A percentile compares a stretch with the other conserved stretches of the same genome.
Conservation (phyloP, 2,797 vertebrate species). For the Euphonia xanthogaster region DNA sequence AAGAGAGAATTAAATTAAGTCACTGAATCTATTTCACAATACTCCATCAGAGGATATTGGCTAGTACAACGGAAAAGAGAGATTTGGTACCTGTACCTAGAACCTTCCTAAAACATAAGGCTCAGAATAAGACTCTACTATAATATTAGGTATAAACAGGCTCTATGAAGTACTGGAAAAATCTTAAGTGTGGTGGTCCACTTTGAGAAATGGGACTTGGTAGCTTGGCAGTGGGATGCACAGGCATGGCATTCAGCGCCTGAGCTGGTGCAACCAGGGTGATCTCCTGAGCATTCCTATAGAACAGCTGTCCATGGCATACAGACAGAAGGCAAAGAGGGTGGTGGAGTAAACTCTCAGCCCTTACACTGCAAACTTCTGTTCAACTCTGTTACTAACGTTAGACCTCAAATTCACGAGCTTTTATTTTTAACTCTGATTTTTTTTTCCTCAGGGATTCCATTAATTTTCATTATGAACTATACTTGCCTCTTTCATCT, state of each 20-base stretch:
- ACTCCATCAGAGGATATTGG: background rate
- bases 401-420: background rate
- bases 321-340: fast-evolving
- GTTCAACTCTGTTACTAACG: background rate
- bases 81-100: background rate
- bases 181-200: background rate
- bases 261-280: background rate
- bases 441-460: background rate
- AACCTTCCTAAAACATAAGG: background rate
- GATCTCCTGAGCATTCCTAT: background rate
- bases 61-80: background rate
- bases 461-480: conserved; percentile 54
- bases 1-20: conserved; percentile 20
- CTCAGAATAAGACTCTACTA: background rate
- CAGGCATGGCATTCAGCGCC: background rate
- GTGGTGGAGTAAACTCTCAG: background rate
- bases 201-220: background rate
- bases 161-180: background rate
- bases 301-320: background rate
- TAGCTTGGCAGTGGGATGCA: background rate
- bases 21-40: background rate
- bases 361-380: background rate
- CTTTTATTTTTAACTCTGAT: conserved; percentile 29
- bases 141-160: background rate
- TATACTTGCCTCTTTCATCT: conserved; percentile 41